phyloP scores from a whole-genome alignment of 2,113 vertebrate species.

The Gallinago undulata region DNA sequence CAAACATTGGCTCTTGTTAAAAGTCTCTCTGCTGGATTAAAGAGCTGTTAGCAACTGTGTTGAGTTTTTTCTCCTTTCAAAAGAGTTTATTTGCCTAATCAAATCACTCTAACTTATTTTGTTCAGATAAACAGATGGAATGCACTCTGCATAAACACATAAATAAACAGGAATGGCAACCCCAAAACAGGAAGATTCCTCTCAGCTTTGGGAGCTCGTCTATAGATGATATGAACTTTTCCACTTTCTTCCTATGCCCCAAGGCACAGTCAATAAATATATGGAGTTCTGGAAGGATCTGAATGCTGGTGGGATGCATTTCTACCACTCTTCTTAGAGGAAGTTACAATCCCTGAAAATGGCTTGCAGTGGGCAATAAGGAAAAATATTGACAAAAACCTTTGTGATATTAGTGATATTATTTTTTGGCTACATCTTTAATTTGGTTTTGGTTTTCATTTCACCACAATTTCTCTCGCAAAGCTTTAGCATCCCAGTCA shows the following conservation, averaged over 20 bases:
- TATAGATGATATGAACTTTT: background rate
- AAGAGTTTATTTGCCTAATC: constrained; percentile 32
- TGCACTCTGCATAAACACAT: background rate
- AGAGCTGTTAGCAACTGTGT: background rate
- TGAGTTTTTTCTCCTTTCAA: background rate
- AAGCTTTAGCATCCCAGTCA: background rate
- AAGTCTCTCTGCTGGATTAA: background rate
- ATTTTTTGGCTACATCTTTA: background rate
- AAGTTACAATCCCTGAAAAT: background rate
- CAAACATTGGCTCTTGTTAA: background rate
- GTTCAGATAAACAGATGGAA: constrained; percentile 14
- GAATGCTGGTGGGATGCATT: background rate
- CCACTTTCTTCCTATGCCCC: background rate
- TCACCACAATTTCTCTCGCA: background rate
- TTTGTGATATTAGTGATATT: background rate
- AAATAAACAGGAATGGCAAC: background rate
- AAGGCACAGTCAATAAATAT: background rate
- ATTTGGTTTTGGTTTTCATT: background rate
- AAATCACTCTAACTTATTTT: background rate
- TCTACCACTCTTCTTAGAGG: background rate
- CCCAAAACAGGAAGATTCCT: background rate
- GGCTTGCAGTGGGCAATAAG: rapidly evolving
- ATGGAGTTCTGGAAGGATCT: background rate
- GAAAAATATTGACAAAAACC: background rate
- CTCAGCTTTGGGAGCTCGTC: background rate